Conservation (phyloP, 2,113 vertebrate genomes). For the Pomatorhinus ruficollis region DNA sequence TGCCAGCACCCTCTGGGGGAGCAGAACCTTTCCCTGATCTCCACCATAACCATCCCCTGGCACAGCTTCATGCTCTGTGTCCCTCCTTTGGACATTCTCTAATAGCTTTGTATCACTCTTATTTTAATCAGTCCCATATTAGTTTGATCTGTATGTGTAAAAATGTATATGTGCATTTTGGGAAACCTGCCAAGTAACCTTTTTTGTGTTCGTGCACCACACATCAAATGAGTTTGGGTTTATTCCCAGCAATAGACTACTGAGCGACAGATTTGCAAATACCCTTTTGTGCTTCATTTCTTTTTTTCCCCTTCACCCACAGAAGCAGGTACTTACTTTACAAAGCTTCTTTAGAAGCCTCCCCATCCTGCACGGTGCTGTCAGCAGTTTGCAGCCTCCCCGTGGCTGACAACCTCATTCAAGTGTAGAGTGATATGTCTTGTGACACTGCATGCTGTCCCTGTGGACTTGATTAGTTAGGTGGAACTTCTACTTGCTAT, state of each 20-base stretch:
- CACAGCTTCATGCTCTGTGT: background rate
- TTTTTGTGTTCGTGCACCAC: accelerated
- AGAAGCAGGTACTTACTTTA: background rate
- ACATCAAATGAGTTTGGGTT: background rate
- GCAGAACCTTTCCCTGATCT: background rate
- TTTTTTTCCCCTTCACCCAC: background rate
- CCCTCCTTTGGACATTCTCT: background rate
- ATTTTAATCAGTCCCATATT: background rate
- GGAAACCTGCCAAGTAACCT: background rate
- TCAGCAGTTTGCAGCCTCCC: constrained; percentile 22
- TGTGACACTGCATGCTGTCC: constrained; percentile 13
- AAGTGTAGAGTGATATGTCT: constrained; percentile 16
- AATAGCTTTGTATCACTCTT: background rate
- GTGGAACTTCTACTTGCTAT: constrained; percentile 33
- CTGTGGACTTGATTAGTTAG: constrained; percentile 50
- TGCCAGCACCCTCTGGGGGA: background rate
- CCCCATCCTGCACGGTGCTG: background rate
- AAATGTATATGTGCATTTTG: background rate
- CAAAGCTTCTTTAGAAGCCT: background rate
- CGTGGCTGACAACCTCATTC: constrained; percentile 39
- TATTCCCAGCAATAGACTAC: background rate
- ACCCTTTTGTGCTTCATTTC: background rate
- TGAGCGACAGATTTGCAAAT: background rate
- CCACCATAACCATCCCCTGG: accelerated
- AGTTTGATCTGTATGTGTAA: background rate